Percentiles rank a stretch among this genome's conserved stretches.
These are phyloP conservation scores for Ancistrus triradiatus DNA, from an alignment of 2,113 vertebrate species.

Conservation along the genomic window DNA sequence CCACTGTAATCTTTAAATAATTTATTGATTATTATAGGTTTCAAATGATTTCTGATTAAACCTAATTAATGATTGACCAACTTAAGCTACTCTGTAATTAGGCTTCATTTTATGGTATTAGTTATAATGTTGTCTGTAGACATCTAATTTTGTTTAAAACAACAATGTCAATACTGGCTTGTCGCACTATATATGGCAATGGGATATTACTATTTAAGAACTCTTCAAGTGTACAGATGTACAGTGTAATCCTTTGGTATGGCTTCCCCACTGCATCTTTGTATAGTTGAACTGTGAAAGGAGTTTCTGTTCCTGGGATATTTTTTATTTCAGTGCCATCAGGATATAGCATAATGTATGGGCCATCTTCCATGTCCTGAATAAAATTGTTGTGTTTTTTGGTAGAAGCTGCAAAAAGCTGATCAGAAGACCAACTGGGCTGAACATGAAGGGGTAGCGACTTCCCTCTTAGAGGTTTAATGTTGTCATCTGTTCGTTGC, in stretches of 20 bases:
- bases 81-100: too few species aligned
- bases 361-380: background rate
- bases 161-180: background rate
- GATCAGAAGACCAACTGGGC: constrained; percentile 1
- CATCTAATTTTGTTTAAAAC: background rate
- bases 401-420: background rate
- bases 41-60: too few species aligned
- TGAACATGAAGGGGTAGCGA: background rate
- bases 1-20: too few species aligned
- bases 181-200: background rate
- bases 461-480: constrained; percentile 11
- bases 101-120: too few species aligned
- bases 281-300: constrained; percentile 3
- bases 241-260: constrained; percentile 9
- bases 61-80: too few species aligned
- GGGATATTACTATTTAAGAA: constrained; percentile 5
- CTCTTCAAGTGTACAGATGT: background rate
- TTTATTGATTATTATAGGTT: too few species aligned
- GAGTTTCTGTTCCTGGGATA: constrained; percentile 12
- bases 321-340: constrained; percentile 1
- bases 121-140: too few species aligned
- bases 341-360: background rate
- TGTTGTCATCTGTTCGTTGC: background rate
- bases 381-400: constrained; percentile 5
- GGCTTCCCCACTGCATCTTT: constrained; percentile 1